These are phyloP conservation scores for Mimachlamys varia DNA, from an alignment of 2,888 invertebrate species.

Conservation along the genomic window DNA sequence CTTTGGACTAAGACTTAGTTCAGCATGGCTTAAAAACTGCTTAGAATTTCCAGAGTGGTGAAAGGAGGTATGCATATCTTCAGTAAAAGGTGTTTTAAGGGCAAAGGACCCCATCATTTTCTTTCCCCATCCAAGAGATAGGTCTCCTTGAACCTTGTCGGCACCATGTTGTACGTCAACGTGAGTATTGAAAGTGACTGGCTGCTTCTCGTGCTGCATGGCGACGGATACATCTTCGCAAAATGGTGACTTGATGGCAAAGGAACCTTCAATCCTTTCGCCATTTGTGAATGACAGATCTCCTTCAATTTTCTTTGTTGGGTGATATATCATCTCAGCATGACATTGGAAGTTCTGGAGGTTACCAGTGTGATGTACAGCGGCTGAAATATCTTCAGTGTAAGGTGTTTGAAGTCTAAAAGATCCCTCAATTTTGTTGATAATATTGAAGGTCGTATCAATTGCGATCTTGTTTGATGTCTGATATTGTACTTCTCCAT, in stretches of 20 bases:
- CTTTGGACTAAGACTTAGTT: slow-evolving; percentile 41
- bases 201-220: not conserved
- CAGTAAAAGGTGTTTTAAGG: slow-evolving; percentile 46
- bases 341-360: slow-evolving; percentile 37
- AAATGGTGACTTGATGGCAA: slow-evolving; percentile 47
- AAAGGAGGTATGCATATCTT: slow-evolving; percentile 45
- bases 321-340: slow-evolving; percentile 9
- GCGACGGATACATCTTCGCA: slow-evolving; percentile 40
- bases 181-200: not conserved
- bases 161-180: not conserved
- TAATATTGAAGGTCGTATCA: slow-evolving; percentile 42
- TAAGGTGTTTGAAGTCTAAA: slow-evolving; percentile 41
- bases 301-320: too few species aligned
- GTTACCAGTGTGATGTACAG: slow-evolving; percentile 40
- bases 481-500: slow-evolving; percentile 37
- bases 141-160: not conserved
- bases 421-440: slow-evolving; percentile 39
- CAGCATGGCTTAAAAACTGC: slow-evolving; percentile 44
- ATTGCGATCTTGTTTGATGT: slow-evolving; percentile 32
- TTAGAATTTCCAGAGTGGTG: slow-evolving; percentile 48
- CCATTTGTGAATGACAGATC: slow-evolving; percentile 39
- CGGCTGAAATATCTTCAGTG: slow-evolving; percentile 42
- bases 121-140: slow-evolving; percentile 43
- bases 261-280: slow-evolving; percentile 16
- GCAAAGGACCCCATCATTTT: slow-evolving; percentile 41